phyloP scores from a whole-genome alignment of 1,140 invertebrate species.

The Drosophila orosa region DNA sequence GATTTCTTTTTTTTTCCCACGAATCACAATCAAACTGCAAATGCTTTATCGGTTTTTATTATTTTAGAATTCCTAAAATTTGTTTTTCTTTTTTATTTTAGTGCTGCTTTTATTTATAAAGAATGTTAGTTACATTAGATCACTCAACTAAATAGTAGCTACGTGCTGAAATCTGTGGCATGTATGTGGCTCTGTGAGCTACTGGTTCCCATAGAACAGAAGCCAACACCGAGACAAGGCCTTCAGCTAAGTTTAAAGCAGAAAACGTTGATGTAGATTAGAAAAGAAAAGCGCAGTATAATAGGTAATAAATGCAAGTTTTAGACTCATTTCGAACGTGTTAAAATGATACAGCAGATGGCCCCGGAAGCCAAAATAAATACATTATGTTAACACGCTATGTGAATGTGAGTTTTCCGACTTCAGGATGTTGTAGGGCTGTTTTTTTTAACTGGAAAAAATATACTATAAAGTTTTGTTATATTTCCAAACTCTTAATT shows the following conservation, averaged over 20 bases:
- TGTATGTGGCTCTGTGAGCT: conserved; percentile 26
- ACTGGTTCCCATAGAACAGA: conserved; percentile 19
- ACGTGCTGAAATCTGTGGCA: conserved; percentile 63
- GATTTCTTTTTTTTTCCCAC: neutral
- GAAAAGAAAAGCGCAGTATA: conserved; percentile 54
- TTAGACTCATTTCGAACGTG: conserved; percentile 44
- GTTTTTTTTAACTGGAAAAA: neutral
- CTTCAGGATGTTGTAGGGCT: neutral
- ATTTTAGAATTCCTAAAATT: neutral
- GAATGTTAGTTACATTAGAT: conserved; percentile 61
- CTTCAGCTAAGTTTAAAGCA: neutral
- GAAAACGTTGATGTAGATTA: conserved; percentile 53
- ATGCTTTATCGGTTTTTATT: neutral
- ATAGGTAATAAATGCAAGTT: conserved; percentile 59
- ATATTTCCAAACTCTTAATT: neutral
- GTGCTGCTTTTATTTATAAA: conserved; percentile 2
- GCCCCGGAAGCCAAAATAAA: conserved; percentile 38
- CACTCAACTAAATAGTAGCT: conserved; percentile 59
- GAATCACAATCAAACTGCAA: neutral
- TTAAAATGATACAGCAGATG: conserved; percentile 47
- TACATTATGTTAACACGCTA: conserved; percentile 13
- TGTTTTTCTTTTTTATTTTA: neutral
- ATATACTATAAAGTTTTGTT: neutral
- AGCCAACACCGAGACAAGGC: neutral
- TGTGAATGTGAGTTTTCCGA: conserved; percentile 6